Conservation (phyloP, 2,113 vertebrate genomes). For the Trematocara zebra region DNA sequence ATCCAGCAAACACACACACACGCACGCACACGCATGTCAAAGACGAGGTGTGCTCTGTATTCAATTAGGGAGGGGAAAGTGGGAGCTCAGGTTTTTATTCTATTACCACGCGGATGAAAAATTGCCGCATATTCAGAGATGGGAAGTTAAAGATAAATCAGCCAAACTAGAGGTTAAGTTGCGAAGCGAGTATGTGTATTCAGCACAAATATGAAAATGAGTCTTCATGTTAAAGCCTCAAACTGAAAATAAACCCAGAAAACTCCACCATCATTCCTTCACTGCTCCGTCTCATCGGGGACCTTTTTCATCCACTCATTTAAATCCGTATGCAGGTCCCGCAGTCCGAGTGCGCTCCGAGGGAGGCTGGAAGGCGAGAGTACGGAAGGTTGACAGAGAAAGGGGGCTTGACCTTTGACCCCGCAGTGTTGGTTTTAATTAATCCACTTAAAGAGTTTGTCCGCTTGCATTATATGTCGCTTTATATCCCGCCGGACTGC, state of each 20-base stretch:
- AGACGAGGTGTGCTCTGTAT: conserved; percentile 55
- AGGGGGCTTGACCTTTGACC: conserved; percentile 55
- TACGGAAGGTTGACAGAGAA: neutral
- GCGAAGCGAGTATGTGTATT: neutral
- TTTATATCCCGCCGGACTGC: conserved; percentile 20
- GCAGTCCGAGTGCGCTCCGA: neutral
- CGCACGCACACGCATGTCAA: neutral
- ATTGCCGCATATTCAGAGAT: neutral
- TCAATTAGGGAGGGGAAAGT: conserved; percentile 37
- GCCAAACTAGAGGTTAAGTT: neutral
- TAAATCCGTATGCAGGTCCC: neutral
- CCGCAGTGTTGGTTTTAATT: conserved; percentile 51
- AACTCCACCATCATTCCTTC: neutral
- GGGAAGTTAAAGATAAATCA: neutral
- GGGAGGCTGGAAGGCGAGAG: neutral
- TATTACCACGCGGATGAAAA: conserved; percentile 19
- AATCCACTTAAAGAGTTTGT: conserved; percentile 55
- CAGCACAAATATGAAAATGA: neutral
- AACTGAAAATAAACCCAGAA: neutral
- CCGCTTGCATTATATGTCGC: conserved; percentile 15
- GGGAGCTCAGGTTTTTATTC: conserved; percentile 45
- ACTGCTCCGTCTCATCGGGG: neutral
- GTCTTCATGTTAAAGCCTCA: neutral
- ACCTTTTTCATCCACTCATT: neutral
- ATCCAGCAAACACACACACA: conserved; percentile 33